Evolutionary conservation across 1,140 invertebrate genomes (phyloP).

Genomic region (Antheraea pernyi): DNA sequence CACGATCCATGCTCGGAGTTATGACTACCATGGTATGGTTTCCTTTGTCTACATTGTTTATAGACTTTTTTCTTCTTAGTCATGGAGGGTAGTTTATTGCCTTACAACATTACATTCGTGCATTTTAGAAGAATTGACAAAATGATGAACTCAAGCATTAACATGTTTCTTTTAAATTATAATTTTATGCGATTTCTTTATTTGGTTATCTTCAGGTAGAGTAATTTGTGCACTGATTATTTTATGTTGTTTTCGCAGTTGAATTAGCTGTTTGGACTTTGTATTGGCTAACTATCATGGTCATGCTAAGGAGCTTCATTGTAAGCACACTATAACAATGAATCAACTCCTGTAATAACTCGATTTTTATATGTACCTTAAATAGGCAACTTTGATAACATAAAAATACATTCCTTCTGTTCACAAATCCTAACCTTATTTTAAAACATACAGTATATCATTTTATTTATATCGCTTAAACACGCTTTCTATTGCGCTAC

Average conservation of each 20-base stretch:
- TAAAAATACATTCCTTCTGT: background rate
- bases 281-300: conserved; percentile 17
- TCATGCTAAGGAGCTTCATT: conserved; percentile 22
- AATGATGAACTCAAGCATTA: background rate
- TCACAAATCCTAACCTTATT: background rate
- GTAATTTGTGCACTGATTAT: conserved; percentile 22
- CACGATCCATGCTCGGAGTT: conserved; percentile 78
- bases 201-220: conserved; percentile 16
- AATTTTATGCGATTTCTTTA: conserved; percentile 14
- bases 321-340: background rate
- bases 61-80: conserved; percentile 61
- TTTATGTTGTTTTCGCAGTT: conserved; percentile 19
- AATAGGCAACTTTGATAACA: background rate
- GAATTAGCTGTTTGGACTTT: conserved; percentile 20
- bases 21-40: conserved; percentile 79
- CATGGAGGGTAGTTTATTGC: conserved; percentile 55
- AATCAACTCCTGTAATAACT: background rate
- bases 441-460: background rate
- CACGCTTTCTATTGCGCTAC: background rate
- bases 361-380: background rate
- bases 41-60: conserved; percentile 73
- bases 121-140: conserved; percentile 21
- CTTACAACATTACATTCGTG: conserved; percentile 42
- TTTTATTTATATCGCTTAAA: background rate
- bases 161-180: background rate